A percentile compares a stretch with the other conserved stretches of the same genome.
phyloP scores from a whole-genome alignment of 2,113 vertebrate species.

The Ascaphus truei region DNA sequence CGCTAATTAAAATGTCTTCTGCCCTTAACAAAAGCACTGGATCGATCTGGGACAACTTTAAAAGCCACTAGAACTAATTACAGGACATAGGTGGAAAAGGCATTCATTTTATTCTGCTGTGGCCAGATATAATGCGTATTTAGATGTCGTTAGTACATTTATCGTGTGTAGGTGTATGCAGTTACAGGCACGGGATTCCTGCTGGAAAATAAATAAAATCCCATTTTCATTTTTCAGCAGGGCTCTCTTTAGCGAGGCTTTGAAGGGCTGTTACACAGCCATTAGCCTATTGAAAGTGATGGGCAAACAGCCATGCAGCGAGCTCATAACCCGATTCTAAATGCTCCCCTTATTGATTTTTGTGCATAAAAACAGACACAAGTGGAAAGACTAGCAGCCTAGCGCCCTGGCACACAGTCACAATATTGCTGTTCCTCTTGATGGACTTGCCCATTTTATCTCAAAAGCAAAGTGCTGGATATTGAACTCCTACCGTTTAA shows the following conservation, averaged over 20 bases:
- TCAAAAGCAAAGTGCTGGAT: not conserved
- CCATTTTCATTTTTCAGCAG: not conserved
- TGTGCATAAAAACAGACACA: not conserved
- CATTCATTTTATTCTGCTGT: not conserved
- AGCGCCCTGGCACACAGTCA: not conserved
- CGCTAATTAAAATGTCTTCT: constrained; percentile 64
- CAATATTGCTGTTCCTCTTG: not conserved
- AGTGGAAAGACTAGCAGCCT: no score
- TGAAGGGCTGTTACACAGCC: not conserved
- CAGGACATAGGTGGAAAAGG: not conserved
- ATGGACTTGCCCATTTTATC: not conserved
- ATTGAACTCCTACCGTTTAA: not conserved
- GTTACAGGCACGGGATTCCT: not conserved
- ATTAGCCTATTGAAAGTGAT: not conserved
- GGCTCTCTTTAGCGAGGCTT: not conserved
- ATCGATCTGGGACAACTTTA: constrained; percentile 48
- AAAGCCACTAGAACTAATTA: not conserved
- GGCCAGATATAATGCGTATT: not conserved
- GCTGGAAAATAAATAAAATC: not conserved
- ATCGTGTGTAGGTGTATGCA: not conserved
- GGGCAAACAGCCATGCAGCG: not conserved
- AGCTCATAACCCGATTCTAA: not conserved
- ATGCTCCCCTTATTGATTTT: not conserved
- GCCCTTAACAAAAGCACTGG: constrained; percentile 44
- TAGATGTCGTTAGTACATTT: not conserved